Conservation (phyloP, 30 jellyfish, hydroid and myxozoan genomes). For the Clytia hemisphaerica region DNA sequence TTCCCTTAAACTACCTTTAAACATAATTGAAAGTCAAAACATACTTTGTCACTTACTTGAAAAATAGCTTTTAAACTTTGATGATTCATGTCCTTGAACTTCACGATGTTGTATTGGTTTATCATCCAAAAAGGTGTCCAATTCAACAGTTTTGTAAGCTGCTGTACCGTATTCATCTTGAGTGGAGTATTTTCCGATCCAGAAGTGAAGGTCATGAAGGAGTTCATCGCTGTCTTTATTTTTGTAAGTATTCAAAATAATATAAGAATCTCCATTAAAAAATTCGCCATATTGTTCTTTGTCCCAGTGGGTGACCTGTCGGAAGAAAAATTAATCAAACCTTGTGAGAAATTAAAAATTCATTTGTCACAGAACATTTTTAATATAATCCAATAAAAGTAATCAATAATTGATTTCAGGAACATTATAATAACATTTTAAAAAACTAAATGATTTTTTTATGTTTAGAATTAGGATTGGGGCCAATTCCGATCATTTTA, state of each 20-base stretch:
- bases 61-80: constrained; percentile 71
- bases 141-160: constrained; percentile 97
- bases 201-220: constrained; percentile 84
- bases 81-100: constrained; percentile 88
- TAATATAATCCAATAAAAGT: too few relatives aligned
- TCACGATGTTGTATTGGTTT: constrained; percentile 98
- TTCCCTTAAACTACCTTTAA: too few relatives aligned
- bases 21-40: too few relatives aligned
- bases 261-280: constrained; percentile 94
- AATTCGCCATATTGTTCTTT: constrained; percentile 87
- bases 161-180: constrained; percentile 99
- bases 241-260: constrained; percentile 87
- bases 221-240: constrained; percentile 57
- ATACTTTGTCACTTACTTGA: constrained; percentile 34
- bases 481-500: too few relatives aligned
- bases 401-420: too few relatives aligned
- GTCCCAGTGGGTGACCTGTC: constrained; percentile 90
- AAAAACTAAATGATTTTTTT: too few relatives aligned
- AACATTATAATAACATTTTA: too few relatives aligned
- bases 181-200: constrained; percentile 93
- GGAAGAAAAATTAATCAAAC: too few relatives aligned
- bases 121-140: constrained; percentile 96
- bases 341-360: too few relatives aligned
- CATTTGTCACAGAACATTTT: too few relatives aligned
- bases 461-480: too few relatives aligned